phyloP scores from a whole-genome alignment of 2,797 vertebrate genomes.

The Eupleurogrammus muticus region DNA sequence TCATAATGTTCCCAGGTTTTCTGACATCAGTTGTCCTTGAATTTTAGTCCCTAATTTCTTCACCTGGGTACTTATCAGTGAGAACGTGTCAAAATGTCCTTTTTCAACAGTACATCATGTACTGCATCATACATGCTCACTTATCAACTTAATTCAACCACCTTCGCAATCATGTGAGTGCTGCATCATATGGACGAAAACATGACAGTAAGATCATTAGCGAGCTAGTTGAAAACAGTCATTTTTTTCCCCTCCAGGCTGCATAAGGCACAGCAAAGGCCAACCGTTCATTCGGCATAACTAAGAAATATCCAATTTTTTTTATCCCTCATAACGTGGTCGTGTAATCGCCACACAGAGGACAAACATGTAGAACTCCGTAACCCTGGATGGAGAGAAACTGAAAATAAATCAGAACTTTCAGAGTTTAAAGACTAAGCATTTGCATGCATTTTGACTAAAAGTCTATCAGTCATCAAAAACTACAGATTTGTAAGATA shows the following conservation, averaged over 20 bases:
- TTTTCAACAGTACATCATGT: no score
- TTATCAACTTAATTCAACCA: no score
- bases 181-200: not conserved
- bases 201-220: conserved; percentile 1
- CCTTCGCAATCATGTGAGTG: no score
- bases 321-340: not conserved
- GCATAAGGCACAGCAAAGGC: not conserved
- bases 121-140: no score
- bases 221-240: not conserved
- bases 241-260: conserved; percentile 14
- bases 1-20: no score
- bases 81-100: no score
- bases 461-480: not conserved
- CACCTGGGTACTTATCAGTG: no score
- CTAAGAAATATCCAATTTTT: conserved; percentile 1
- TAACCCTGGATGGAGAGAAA: not conserved
- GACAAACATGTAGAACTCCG: not conserved
- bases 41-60: no score
- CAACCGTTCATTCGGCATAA: not conserved
- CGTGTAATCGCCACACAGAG: not conserved
- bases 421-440: conserved; percentile 1
- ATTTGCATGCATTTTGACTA: not conserved
- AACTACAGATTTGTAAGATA: not conserved
- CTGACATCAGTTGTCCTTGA: no score
- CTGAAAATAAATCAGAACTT: not conserved